These are phyloP conservation scores for Carpatolechia fugitivella DNA, from an alignment of 2,888 invertebrate species.

Conservation along the genomic window DNA sequence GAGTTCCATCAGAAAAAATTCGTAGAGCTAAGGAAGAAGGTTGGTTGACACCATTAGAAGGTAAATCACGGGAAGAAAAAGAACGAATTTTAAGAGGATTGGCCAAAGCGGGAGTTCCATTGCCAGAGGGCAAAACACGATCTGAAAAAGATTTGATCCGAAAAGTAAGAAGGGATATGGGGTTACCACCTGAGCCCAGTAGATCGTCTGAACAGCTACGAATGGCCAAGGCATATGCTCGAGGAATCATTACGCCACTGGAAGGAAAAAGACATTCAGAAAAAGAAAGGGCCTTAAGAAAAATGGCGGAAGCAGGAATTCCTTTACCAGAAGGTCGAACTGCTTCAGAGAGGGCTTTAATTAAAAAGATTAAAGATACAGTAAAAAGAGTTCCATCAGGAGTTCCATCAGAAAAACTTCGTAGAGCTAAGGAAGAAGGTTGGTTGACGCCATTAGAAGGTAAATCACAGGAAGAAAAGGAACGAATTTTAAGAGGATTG, in stretches of 20 bases:
- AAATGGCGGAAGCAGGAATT: background rate
- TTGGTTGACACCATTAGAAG: conserved; percentile 24
- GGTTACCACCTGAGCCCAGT: conserved; percentile 29
- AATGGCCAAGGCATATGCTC: conserved; percentile 29
- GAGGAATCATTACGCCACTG: conserved; percentile 29
- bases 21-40: conserved; percentile 31
- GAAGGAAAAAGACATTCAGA: conserved; percentile 28
- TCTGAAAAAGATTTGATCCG: conserved; percentile 17
- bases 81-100: background rate
- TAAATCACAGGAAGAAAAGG: background rate
- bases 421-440: conserved; percentile 14
- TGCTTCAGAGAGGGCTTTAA: background rate
- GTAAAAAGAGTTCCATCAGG: conserved; percentile 13
- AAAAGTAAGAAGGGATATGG: conserved; percentile 34
- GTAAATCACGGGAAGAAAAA: conserved; percentile 25
- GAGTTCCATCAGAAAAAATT: conserved; percentile 21
- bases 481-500: background rate
- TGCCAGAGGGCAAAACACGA: conserved; percentile 30
- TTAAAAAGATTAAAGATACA: conserved; percentile 25
- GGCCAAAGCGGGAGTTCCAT: conserved; percentile 18
- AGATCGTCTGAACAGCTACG: conserved; percentile 22
- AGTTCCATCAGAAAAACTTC: conserved; percentile 24
- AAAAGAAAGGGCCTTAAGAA: conserved; percentile 27
- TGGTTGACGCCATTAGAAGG: conserved; percentile 10
- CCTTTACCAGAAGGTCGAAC: conserved; percentile 12